Evolutionary conservation across 2,888 invertebrate genomes (phyloP).

Genomic region (Synanthedon andrenaeformis): DNA sequence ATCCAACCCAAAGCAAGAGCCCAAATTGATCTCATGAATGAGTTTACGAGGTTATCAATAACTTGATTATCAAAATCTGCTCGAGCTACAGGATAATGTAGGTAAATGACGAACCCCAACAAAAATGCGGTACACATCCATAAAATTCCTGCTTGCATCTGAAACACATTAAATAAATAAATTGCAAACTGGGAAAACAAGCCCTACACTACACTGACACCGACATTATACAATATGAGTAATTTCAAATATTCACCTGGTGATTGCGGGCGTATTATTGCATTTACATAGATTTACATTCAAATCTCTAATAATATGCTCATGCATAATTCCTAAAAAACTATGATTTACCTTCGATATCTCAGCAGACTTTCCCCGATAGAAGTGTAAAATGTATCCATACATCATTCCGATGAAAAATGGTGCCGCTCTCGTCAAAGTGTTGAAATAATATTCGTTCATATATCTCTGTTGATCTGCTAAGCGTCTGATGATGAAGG

Average conservation of each 20-base stretch:
- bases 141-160: slow-evolving; percentile 17
- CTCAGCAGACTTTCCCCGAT: slow-evolving; percentile 17
- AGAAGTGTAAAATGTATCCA: slow-evolving; percentile 35
- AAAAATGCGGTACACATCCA: slow-evolving; percentile 18
- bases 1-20: slow-evolving; percentile 53
- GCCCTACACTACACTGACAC: too few species aligned
- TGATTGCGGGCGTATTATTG: too few species aligned
- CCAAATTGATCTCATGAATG: slow-evolving; percentile 52
- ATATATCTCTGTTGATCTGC: slow-evolving; percentile 13
- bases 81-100: slow-evolving; percentile 26
- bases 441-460: slow-evolving; percentile 30
- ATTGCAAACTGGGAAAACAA: too few species aligned
- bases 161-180: slow-evolving; percentile 6
- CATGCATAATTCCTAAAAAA: too few species aligned
- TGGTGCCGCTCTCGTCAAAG: slow-evolving; percentile 33
- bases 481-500: slow-evolving; percentile 7
- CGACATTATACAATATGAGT: too few species aligned
- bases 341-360: slow-evolving; percentile 20
- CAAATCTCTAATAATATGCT: too few species aligned
- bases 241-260: too few species aligned
- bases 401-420: slow-evolving; percentile 44
- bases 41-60: slow-evolving; percentile 36
- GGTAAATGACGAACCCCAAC: slow-evolving; percentile 14
- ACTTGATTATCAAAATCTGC: slow-evolving; percentile 34
- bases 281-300: too few species aligned